Evolutionary conservation across 2,888 invertebrate species (phyloP), one percentile per base, ranked within the genome.

Genomic region (Pristionchus fissidentatus): DNA sequence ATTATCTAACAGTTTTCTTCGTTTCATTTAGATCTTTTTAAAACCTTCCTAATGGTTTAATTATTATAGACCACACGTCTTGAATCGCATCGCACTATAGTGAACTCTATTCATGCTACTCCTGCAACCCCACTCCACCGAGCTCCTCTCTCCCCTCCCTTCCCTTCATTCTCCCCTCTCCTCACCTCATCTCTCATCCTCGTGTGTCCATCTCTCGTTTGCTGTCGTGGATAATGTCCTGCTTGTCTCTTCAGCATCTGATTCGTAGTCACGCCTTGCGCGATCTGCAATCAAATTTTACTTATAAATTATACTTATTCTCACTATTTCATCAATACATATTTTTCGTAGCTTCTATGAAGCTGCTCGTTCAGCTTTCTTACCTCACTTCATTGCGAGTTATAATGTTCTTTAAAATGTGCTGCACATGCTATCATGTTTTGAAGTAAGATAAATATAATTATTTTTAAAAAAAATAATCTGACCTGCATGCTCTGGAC

Each of bases 401-500:
- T n/a, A n/a, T n/a, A n/a, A n/a, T n/a, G n/a, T n/a, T n/a, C n/a
- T n/a, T n/a, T n/a, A n/a, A n/a, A n/a, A n/a, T n/a, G n/a, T n/a
- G n/a, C n/a, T n/a, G n/a, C n/a, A n/a, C n/a, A n/a, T n/a, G n/a
- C n/a, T n/a, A n/a, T n/a, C n/a, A n/a, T n/a, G n/a, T n/a, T n/a
- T n/a, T n/a, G n/a, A n/a, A n/a, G n/a, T n/a, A n/a, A n/a, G n/a
- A n/a, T n/a, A n/a, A n/a, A n/a, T n/a, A n/a, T n/a, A n/a, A n/a
- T n/a, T n/a, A n/a, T n/a, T n/a, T n/a, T n/a, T n/a, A n/a, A n/a
- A n/a, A n/a, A n/a, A 49, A 15, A 15, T 19, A 49, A 49, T 41
- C 70, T 49, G 13, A 86, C 87, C 85, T 87, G 87, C 57, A 83
- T 84, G 62, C 85, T 77, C 73, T 89, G 89, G 13, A 86, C 85